Percentiles rank a stretch among this genome's conserved stretches.
These are phyloP conservation scores for Xiphophorus maculatus DNA, from an alignment of 2,113 vertebrate genomes.

Conservation along the genomic window DNA sequence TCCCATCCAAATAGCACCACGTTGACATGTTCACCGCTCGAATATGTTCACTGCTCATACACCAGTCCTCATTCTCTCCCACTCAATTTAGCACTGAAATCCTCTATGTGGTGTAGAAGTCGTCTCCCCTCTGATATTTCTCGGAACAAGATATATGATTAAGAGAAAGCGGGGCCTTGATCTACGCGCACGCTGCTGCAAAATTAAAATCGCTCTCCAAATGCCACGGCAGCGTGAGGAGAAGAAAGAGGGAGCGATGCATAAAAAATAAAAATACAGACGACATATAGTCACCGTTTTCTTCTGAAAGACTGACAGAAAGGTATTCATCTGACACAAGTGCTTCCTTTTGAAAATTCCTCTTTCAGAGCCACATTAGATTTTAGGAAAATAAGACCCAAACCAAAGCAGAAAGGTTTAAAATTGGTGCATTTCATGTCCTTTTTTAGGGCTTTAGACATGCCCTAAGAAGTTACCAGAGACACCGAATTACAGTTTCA, in stretches of 20 bases:
- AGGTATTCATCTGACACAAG: neutral
- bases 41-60: too few species aligned
- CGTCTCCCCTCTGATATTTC: constrained; percentile 8
- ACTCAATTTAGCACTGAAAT: constrained; percentile 1
- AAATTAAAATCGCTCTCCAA: constrained; percentile 72
- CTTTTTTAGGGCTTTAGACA: neutral
- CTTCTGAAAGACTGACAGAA: neutral
- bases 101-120: neutral
- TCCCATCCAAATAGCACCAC: neutral
- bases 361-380: neutral
- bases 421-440: neutral
- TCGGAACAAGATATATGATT: constrained; percentile 19
- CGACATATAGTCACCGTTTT: neutral
- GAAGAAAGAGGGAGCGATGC: neutral
- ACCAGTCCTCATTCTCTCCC: neutral
- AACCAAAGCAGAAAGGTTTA: neutral
- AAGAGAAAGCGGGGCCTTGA: constrained; percentile 45
- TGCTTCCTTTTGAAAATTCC: neutral
- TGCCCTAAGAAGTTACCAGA: neutral
- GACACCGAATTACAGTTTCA: neutral
- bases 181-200: constrained; percentile 57
- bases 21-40: neutral
- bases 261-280: neutral
- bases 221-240: constrained; percentile 56
- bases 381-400: neutral